Percentiles rank a stretch among this genome's conserved stretches.
Evolutionary conservation across 2,113 vertebrate species (phyloP).

Genomic region (Petroica traversi): DNA sequence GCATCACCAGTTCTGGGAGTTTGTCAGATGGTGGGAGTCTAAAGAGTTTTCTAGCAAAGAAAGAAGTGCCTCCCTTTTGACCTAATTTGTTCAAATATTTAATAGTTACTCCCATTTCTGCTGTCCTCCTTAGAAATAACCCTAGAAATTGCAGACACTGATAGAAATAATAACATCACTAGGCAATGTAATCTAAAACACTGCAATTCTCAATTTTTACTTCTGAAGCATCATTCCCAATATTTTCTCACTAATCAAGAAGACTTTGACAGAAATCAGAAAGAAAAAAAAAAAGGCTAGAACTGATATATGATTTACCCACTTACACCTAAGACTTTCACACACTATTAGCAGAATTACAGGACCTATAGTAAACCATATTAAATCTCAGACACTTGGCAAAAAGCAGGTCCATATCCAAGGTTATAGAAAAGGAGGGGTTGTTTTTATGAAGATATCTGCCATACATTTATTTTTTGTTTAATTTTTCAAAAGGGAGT

Average conservation of each 20-base stretch:
- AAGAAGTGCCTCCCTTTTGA: neutral
- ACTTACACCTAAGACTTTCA: neutral
- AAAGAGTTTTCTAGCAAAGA: neutral
- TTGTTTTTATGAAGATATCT: conserved; percentile 3
- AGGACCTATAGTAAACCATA: neutral
- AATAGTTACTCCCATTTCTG: neutral
- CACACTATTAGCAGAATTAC: neutral
- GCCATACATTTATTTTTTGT: neutral
- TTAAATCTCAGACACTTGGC: neutral
- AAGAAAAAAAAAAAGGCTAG: neutral
- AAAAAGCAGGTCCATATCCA: neutral
- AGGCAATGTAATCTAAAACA: neutral
- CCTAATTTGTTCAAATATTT: neutral
- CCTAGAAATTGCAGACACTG: neutral
- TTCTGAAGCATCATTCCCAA: neutral
- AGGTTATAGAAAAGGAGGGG: neutral
- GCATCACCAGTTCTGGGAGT: neutral
- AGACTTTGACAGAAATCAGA: neutral
- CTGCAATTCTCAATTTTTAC: neutral
- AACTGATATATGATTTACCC: neutral
- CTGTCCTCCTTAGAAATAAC: neutral
- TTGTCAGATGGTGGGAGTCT: neutral
- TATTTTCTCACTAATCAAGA: neutral
- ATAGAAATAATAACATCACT: neutral
- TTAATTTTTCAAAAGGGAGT: neutral